A percentile compares a stretch with the other conserved stretches of the same genome.
phyloP scores from a whole-genome alignment of 2,113 vertebrate genomes.

The Ctenomys sociabilis region DNA sequence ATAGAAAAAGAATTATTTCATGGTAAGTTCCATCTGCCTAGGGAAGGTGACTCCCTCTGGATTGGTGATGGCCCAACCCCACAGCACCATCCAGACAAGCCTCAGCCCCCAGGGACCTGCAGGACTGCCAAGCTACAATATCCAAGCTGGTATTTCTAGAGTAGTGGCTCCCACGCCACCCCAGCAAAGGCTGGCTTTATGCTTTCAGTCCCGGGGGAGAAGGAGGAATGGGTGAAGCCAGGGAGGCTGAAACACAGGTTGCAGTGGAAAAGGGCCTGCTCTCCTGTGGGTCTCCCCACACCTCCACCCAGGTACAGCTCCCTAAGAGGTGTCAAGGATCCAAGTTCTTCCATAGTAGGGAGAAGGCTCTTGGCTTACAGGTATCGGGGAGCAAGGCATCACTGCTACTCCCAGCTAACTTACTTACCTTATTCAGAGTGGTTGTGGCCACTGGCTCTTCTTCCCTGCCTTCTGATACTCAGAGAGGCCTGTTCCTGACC shows the following conservation, averaged over 20 bases:
- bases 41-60: background rate
- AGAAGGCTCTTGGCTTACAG: background rate
- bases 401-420: background rate
- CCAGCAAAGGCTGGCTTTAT: conserved; percentile 78
- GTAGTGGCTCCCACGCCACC: conserved; percentile 71
- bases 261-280: background rate
- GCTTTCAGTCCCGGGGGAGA: conserved; percentile 41
- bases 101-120: conserved; percentile 71
- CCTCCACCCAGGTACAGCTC: background rate
- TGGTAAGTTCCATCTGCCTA: conserved; percentile 22
- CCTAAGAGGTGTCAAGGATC: background rate
- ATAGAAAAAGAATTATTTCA: conserved; percentile 32
- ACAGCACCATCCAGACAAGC: conserved; percentile 61
- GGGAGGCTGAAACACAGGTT: conserved; percentile 32
- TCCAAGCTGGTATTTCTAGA: conserved; percentile 70
- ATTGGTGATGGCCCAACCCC: conserved; percentile 10
- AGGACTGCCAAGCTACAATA: conserved; percentile 72
- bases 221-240: background rate
- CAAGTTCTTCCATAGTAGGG: background rate
- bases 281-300: rapidly evolving
- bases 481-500: background rate
- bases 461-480: background rate
- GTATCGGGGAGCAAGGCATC: background rate
- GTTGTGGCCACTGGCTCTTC: background rate
- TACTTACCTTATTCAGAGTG: background rate